These are phyloP conservation scores for Hippocampus mohnikei DNA, from an alignment of 2,113 vertebrate species.

Conservation along the genomic window DNA sequence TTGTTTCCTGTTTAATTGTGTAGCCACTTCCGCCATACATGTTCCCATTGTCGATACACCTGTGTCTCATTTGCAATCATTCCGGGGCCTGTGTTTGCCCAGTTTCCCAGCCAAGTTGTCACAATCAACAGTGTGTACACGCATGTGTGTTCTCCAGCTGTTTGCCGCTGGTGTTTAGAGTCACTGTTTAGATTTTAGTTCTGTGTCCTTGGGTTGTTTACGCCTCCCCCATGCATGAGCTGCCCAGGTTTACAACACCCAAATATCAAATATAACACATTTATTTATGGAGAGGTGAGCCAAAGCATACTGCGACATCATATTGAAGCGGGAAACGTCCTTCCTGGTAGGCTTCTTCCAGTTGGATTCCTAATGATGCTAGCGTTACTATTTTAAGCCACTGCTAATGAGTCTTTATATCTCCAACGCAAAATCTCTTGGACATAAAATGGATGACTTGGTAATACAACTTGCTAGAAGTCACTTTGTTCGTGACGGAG, in stretches of 20 bases:
- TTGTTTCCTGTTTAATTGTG: background rate
- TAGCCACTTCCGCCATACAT: background rate
- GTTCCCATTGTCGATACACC: background rate
- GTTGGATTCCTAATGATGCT: too few species aligned
- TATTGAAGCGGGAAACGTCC: too few species aligned
- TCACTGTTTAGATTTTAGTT: background rate
- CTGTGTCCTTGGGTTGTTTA: background rate
- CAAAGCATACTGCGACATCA: background rate
- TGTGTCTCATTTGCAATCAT: background rate
- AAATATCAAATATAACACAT: background rate
- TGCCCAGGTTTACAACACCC: background rate
- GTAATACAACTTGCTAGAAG: too few species aligned
- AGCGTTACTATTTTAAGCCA: too few species aligned
- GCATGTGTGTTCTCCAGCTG: background rate
- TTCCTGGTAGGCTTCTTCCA: too few species aligned
- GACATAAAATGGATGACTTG: too few species aligned
- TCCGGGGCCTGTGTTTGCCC: background rate
- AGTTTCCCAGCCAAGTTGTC: background rate
- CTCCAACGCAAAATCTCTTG: too few species aligned
- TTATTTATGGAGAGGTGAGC: background rate
- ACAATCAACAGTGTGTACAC: background rate
- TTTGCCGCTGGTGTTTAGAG: background rate
- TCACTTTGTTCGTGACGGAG: too few species aligned
- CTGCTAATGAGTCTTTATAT: too few species aligned
- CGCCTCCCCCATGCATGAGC: background rate